These are phyloP conservation scores for Lepilemur septentrionalis DNA, from an alignment of 2,797 vertebrate genomes.

Conservation along the genomic window DNA sequence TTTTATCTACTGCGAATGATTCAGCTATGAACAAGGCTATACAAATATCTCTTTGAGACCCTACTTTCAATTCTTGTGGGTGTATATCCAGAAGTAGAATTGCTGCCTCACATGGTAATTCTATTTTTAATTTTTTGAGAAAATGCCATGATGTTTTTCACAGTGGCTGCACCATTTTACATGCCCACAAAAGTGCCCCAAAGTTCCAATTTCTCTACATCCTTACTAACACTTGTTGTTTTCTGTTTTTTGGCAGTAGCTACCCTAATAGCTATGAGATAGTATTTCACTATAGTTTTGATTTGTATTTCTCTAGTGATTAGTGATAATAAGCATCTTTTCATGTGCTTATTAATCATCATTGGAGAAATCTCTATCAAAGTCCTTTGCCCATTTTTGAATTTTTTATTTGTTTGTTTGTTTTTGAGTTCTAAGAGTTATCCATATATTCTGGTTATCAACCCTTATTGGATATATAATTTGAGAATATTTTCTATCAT, in stretches of 20 bases:
- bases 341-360: background rate
- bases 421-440: background rate
- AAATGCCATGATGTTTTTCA: background rate
- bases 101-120: background rate
- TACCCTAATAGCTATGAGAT: background rate
- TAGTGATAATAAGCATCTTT: background rate
- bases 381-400: background rate
- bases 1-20: background rate
- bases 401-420: background rate
- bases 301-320: background rate
- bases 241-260: background rate
- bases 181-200: background rate
- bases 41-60: background rate
- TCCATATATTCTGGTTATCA: background rate
- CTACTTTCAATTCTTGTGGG: background rate
- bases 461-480: background rate
- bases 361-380: background rate
- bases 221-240: background rate
- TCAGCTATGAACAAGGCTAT: background rate
- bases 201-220: background rate
- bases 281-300: background rate
- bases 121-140: background rate
- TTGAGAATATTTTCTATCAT: background rate
- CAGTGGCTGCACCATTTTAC: background rate
- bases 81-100: background rate